A percentile compares a stretch with the other conserved stretches of the same genome.
phyloP scores from a whole-genome alignment of 2,113 vertebrate species.

The Carassius gibelio region DNA sequence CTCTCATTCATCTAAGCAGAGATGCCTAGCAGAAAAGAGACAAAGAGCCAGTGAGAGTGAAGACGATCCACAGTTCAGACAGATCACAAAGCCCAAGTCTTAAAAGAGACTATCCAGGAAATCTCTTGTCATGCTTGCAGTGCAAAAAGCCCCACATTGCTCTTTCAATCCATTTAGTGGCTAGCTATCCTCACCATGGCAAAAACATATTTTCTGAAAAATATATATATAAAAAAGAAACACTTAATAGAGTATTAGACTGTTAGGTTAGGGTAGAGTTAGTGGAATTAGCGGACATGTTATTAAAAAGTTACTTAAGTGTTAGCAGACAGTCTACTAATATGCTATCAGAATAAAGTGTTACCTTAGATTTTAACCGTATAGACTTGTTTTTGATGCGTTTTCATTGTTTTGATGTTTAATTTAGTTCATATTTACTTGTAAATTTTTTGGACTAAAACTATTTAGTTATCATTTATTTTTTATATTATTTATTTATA shows the following conservation, averaged over 20 bases:
- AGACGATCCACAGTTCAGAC: slow-evolving; percentile 72
- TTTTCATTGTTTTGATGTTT: not conserved
- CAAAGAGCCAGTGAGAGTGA: slow-evolving; percentile 71
- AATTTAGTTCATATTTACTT: not conserved
- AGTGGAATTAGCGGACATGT: not conserved
- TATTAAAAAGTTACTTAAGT: not conserved
- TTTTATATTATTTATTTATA: not conserved
- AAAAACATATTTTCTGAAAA: not conserved
- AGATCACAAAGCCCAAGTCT: slow-evolving; percentile 68
- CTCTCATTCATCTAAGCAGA: slow-evolving; percentile 67
- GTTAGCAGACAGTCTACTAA: too few relatives aligned
- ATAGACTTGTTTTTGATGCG: not conserved
- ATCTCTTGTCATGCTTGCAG: slow-evolving; percentile 36
- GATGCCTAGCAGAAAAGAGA: slow-evolving; percentile 63
- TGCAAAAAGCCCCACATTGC: not conserved
- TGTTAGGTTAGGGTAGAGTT: not conserved
- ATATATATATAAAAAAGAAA: not conserved
- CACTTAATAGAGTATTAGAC: not conserved
- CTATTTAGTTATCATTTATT: too few relatives aligned
- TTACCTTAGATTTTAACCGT: not conserved
- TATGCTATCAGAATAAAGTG: not conserved
- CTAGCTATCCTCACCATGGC: not conserved
- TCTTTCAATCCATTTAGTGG: not conserved
- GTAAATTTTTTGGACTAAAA: too few relatives aligned
- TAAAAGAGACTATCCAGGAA: slow-evolving; percentile 58